Conservation (phyloP, 2,113 vertebrate genomes). For the Hypanus sabinus region DNA sequence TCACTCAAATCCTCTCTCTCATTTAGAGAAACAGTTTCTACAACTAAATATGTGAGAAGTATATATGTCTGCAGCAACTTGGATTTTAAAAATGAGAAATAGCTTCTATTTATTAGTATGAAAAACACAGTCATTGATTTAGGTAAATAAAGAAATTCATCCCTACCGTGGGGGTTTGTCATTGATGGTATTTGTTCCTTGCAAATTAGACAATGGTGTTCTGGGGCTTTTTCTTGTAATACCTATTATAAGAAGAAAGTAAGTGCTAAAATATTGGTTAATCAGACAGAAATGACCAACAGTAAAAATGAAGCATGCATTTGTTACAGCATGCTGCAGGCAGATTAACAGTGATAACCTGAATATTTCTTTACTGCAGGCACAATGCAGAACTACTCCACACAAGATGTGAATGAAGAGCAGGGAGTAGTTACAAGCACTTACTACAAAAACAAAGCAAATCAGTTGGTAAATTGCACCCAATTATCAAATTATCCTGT, state of each 20-base stretch:
- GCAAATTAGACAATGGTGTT: conserved; percentile 82
- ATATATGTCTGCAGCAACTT: background rate
- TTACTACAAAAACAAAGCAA: background rate
- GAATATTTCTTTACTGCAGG: background rate
- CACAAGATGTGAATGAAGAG: background rate
- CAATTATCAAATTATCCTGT: background rate
- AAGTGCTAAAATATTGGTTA: conserved; percentile 16
- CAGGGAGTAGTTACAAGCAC: background rate
- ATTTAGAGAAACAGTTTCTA: background rate
- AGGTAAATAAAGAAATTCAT: background rate
- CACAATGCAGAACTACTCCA: background rate
- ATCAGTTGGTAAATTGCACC: background rate
- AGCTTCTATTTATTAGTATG: background rate
- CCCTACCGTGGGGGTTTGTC: conserved; percentile 77
- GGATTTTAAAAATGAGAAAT: background rate
- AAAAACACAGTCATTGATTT: background rate
- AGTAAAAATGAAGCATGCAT: conserved; percentile 8
- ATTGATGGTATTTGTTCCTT: conserved; percentile 78
- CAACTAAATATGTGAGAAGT: too few species aligned
- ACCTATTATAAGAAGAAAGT: conserved; percentile 59
- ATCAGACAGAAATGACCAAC: background rate
- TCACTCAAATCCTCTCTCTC: background rate
- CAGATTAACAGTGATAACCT: background rate
- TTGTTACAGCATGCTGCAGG: conserved; percentile 6
- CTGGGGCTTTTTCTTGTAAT: conserved; percentile 74